These are phyloP conservation scores for Cichlasoma orientale DNA, from an alignment of 2,797 vertebrate species.

Conservation along the genomic window DNA sequence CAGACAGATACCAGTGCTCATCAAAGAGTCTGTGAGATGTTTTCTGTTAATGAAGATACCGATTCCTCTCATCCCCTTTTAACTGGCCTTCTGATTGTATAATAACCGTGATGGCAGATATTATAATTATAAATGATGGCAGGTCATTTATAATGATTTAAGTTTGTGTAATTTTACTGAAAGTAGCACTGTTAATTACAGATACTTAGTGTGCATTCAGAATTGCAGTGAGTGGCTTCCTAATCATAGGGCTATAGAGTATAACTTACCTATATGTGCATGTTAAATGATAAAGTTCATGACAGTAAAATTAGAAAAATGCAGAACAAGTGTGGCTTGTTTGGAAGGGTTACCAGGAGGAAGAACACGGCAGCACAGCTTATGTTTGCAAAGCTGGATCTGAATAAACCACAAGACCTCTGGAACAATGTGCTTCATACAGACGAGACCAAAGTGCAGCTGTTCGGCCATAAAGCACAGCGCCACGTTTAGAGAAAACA, in stretches of 20 bases:
- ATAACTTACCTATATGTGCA: too few species aligned
- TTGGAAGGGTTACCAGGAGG: background rate
- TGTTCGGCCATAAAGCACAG: background rate
- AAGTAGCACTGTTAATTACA: slow-evolving; percentile 62
- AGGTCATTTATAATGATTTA: slow-evolving; percentile 65
- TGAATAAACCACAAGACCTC: too few species aligned
- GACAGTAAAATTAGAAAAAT: background rate
- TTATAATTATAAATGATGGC: slow-evolving; percentile 65
- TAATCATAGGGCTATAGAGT: slow-evolving; percentile 32
- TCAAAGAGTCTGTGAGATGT: slow-evolving; percentile 64
- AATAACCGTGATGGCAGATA: slow-evolving; percentile 59
- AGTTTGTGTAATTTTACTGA: slow-evolving; percentile 63
- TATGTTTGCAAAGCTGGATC: too few species aligned
- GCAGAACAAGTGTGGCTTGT: background rate
- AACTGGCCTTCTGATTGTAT: slow-evolving; percentile 65
- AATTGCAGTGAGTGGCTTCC: slow-evolving; percentile 25
- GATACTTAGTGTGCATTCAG: slow-evolving; percentile 40
- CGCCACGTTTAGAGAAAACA: too few species aligned
- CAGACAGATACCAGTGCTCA: slow-evolving; percentile 45
- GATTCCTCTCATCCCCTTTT: slow-evolving; percentile 54
- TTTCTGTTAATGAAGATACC: slow-evolving; percentile 58
- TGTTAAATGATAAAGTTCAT: too few species aligned
- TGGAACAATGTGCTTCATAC: background rate
- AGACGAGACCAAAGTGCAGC: background rate
- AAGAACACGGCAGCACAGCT: too few species aligned